phyloP scores from a whole-genome alignment of 2,113 vertebrate genomes.

The Oophaga pumilio region DNA sequence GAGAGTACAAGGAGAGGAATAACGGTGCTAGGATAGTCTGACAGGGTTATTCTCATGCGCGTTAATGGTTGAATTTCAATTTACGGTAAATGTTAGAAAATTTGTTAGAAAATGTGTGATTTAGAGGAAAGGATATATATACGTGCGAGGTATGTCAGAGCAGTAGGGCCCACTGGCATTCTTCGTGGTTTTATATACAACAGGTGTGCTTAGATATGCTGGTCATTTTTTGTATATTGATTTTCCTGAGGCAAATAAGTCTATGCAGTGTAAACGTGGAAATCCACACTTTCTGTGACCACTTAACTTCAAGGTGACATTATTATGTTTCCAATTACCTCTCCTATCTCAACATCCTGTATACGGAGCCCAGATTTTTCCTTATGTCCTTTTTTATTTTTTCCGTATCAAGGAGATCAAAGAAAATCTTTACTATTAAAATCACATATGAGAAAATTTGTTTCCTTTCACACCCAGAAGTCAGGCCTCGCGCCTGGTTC shows the following conservation, averaged over 20 bases:
- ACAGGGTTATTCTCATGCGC: too few relatives aligned
- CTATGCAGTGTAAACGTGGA: constrained; percentile 27
- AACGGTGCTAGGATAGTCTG: too few relatives aligned
- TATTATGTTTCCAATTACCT: constrained; percentile 56
- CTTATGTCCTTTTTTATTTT: constrained; percentile 27
- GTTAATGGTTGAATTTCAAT: too few relatives aligned
- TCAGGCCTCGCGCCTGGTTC: constrained; percentile 22
- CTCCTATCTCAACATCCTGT: constrained; percentile 53
- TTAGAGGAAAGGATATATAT: too few relatives aligned
- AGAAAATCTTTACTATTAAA: constrained; percentile 51
- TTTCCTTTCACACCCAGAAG: constrained; percentile 57
- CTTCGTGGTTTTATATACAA: background rate
- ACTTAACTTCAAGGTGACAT: constrained; percentile 55
- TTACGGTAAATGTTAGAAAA: too few relatives aligned
- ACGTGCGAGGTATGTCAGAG: background rate
- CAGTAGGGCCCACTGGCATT: background rate
- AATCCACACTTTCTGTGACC: constrained; percentile 50
- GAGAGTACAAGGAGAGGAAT: too few relatives aligned
- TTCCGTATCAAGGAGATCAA: constrained; percentile 50
- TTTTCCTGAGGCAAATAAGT: background rate
- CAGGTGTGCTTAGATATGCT: constrained; percentile 6
- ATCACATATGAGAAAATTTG: constrained; percentile 58
- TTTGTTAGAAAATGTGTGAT: too few relatives aligned
- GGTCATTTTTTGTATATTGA: background rate
- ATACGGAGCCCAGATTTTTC: constrained; percentile 39